These are phyloP conservation scores for Periophthalmus modestus DNA, from an alignment of 2,113 vertebrate species.

Conservation along the genomic window DNA sequence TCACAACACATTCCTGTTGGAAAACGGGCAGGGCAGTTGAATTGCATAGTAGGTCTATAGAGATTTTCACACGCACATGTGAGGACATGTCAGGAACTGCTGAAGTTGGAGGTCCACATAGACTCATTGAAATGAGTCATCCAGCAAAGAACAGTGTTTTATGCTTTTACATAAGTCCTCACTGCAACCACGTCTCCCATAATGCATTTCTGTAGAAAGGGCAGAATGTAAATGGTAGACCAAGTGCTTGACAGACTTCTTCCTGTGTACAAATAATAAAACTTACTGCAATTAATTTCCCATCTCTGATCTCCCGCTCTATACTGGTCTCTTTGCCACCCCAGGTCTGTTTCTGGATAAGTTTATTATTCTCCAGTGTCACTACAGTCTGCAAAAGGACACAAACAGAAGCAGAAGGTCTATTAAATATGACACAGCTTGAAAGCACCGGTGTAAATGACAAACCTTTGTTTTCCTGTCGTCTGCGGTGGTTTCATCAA, in stretches of 20 bases:
- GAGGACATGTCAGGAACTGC: constrained; percentile 25
- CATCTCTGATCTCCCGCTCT: constrained; percentile 86
- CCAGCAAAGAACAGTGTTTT: constrained; percentile 30
- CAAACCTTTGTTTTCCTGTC: constrained; percentile 90
- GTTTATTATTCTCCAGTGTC: constrained; percentile 80
- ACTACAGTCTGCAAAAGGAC: constrained; percentile 80
- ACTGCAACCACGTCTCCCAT: constrained; percentile 86
- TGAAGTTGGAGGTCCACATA: constrained; percentile 38
- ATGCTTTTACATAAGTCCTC: constrained; percentile 85
- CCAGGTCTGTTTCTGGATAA: constrained; percentile 93
- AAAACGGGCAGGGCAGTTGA: constrained; percentile 60
- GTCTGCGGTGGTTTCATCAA: constrained; percentile 93
- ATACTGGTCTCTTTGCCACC: constrained; percentile 90
- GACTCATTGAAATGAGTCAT: constrained; percentile 82
- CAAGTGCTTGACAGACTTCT: no score
- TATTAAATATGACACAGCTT: background rate
- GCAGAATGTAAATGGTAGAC: background rate
- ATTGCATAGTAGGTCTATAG: constrained; percentile 4
- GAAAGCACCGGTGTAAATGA: no score
- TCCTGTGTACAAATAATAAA: background rate
- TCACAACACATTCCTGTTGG: constrained; percentile 59
- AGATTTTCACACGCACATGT: constrained; percentile 7
- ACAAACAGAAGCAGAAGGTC: background rate
- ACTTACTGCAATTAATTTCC: constrained; percentile 90
- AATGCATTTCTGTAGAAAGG: constrained; percentile 82